Evolutionary conservation across 2,113 vertebrate species (phyloP).

Genomic region (Archilochus colubris): DNA sequence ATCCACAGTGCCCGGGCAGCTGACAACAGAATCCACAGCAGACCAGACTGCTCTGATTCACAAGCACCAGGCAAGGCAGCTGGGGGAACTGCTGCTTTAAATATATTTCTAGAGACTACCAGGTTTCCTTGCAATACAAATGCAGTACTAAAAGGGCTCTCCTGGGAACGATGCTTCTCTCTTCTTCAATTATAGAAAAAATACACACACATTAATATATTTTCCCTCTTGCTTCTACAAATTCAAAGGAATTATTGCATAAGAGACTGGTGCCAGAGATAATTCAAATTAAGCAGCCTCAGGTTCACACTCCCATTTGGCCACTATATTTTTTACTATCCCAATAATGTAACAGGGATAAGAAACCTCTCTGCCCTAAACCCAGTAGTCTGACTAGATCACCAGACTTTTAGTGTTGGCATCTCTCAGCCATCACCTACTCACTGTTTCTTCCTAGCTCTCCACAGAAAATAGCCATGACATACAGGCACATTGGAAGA

Average conservation of each 20-base stretch:
- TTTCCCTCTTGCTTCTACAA: background rate
- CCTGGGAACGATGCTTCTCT: background rate
- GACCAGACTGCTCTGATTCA: background rate
- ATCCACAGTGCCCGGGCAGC: background rate
- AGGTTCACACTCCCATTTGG: background rate
- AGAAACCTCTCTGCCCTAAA: background rate
- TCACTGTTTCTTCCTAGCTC: background rate
- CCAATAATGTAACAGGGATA: background rate
- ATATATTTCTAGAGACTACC: background rate
- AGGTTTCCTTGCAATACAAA: background rate
- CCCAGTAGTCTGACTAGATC: background rate
- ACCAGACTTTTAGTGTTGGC: background rate
- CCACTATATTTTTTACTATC: background rate
- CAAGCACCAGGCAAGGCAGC: rapidly evolving
- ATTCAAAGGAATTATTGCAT: background rate
- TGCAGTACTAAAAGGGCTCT: background rate
- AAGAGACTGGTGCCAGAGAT: background rate
- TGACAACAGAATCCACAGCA: background rate
- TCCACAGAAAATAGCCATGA: background rate
- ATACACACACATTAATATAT: background rate
- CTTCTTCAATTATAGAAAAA: background rate
- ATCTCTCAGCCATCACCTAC: background rate
- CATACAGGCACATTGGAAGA: background rate
- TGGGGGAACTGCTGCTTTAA: background rate
- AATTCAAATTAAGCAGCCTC: background rate